Evolutionary conservation across 2,888 invertebrate species (phyloP), one percentile per base, ranked within the genome.

Genomic region (Pristionchus entomophagus): DNA sequence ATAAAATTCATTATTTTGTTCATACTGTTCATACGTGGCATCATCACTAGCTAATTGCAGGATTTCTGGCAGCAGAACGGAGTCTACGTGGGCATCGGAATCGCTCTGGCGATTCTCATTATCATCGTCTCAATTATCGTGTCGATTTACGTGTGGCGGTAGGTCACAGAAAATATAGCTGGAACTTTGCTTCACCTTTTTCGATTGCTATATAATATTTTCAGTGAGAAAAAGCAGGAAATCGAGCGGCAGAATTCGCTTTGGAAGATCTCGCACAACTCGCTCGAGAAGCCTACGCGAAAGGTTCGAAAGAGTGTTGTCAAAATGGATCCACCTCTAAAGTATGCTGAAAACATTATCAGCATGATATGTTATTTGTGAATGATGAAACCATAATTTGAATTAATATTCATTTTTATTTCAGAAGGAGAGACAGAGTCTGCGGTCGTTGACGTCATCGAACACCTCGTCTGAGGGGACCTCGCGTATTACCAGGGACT

Each of bases 21-120:
- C 45, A 45, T 45, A 6, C 45, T 6, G 6, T 14, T 14, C 8
- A 45, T 45, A 45, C 45, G 45, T 45, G 45, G 45, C 45, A 45
- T 10, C n/a, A n/a, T n/a, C n/a, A n/a, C n/a, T 6, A 14, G 45
- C 8, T 45, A 10, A 45, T 45, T 45, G 45, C 53, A 82, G 82
- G 65, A 84, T 22, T 84, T 84, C 83, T 84, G 83, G 83, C 65
- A 84, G 26, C 83, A 84, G 83, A 84, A 84, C 38, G 83, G 83
- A 14, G 83, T 84, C 32, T 84, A n/a, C 32, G 32, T 84, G 22
- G 83, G 83, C 19, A 84, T 84, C 22, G 83, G 83, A 14, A 41
- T 38, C 45, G 65, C 82, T 2, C 59, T 82, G 2, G 59, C 82
- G 0, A n/a, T 14, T 14, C 22, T 82, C 3, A n/a, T 59, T 6